Evolutionary conservation across 2,888 invertebrate species (phyloP), one percentile per base, ranked within the genome.

Genomic region (Teinopalpus imperialis): DNA sequence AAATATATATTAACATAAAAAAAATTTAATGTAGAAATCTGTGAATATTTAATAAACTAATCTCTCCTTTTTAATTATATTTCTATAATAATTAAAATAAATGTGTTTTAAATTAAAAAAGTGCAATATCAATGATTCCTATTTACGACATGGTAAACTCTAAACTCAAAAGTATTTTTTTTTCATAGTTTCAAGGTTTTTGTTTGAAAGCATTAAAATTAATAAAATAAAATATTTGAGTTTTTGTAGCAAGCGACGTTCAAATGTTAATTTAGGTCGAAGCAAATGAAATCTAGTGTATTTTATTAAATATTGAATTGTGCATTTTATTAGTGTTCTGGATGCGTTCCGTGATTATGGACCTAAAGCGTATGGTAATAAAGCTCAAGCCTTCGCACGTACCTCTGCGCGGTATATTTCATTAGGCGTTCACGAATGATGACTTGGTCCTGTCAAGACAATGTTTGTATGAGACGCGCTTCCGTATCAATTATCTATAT

Each of bases 401-500:
- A 87, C 87, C 87, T 88, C 75, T 62, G 65, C 66, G 61, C 62
- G 51, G 51, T 50, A 52, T 65, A 63, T 67, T 64, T 74, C 78
- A 72, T 80, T 88, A 88, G 81, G 88, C 87, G 81, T 88, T 88
- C 78, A 88, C 88, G 83, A 88, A 88, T 69, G 88, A 88, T 64
- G 87, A 88, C 81, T 88, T 88, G 74, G 88, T 88, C 88, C 88
- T 88, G 86, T 65, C 69, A 65, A 67, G 58, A 68, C 66, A 61
- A 66, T 60, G 52, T 61, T 55, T 45, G 32, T 16, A 40, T 32
- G 26, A 47, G 34, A 45, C 10, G 27, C 27, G 3, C 24, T 42
- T 26, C 24, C 7, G 16, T 31, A 20, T 14, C 4, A 12, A 5
- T 27, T 1, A 16, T 41, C 31, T 23, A 7, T 21, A 7, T 35